Evolutionary conservation across 1,140 invertebrate genomes (phyloP).

Genomic region (Bilobella aurantiaca): DNA sequence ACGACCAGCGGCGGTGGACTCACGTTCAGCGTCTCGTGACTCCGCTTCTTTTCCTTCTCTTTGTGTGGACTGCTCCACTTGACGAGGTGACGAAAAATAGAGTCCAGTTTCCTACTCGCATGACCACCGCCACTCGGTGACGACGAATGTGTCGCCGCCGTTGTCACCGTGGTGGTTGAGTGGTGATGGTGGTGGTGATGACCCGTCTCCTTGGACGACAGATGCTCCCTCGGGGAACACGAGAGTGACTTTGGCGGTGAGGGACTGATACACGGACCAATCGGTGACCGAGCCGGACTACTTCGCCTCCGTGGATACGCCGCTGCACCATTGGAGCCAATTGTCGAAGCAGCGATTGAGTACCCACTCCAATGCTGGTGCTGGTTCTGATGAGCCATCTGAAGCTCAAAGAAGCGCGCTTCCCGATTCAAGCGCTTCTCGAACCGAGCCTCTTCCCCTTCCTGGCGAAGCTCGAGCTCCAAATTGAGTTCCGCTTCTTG

Average conservation of each 20-base stretch:
- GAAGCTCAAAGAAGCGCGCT: slow-evolving; percentile 3
- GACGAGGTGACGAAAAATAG: slow-evolving; percentile 25
- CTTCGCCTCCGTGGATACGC: not conserved
- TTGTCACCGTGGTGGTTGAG: not conserved
- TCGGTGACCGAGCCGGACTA: not conserved
- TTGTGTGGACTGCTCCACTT: slow-evolving; percentile 28
- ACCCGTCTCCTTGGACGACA: not conserved
- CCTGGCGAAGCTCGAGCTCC: not conserved
- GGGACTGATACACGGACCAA: not conserved
- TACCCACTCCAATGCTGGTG: slow-evolving; percentile 1
- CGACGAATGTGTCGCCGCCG: not conserved
- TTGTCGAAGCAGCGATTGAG: not conserved
- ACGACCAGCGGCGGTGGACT: not conserved
- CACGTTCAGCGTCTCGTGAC: not conserved
- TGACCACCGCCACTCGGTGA: slow-evolving; percentile 8
- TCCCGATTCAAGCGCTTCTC: not conserved
- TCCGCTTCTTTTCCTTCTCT: slow-evolving; percentile 5
- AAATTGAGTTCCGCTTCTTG: not conserved
- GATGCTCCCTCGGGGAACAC: not conserved
- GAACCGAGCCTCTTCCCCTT: not conserved
- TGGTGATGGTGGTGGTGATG: no score
- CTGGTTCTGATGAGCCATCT: slow-evolving; percentile 1
- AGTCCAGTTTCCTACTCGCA: slow-evolving; percentile 17
- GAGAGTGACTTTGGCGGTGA: not conserved
- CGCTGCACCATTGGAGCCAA: no score